A percentile compares a stretch with the other conserved stretches of the same genome.
Conservation (phyloP, 2,888 invertebrate genomes). For the Baccha elongata region DNA sequence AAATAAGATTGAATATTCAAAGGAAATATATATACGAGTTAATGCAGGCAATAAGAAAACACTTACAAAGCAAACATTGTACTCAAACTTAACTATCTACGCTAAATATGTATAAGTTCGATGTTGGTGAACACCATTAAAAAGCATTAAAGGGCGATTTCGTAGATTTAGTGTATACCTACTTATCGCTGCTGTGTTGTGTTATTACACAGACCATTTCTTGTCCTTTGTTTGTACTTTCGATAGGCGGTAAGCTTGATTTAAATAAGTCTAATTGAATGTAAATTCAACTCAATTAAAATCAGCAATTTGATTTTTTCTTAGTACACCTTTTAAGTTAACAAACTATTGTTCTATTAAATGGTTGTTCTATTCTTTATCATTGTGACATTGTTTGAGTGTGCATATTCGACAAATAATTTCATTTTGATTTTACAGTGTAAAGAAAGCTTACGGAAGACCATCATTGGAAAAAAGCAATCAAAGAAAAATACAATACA, state of each 20-base stretch:
- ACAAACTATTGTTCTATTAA: too few species aligned
- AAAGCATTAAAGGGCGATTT: conserved; percentile 63
- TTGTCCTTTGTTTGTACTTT: conserved; percentile 4
- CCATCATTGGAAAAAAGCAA: too few species aligned
- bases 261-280: conserved; percentile 56
- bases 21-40: too few species aligned
- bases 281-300: conserved; percentile 58
- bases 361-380: too few species aligned
- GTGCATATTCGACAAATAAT: too few species aligned
- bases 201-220: conserved; percentile 5
- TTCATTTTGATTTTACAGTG: too few species aligned
- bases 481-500: too few species aligned
- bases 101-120: conserved; percentile 52
- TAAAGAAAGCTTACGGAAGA: too few species aligned
- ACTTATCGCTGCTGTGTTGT: background rate
- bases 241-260: conserved; percentile 17
- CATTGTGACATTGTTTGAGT: too few species aligned
- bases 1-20: background rate
- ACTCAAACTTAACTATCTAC: too few species aligned
- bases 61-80: conserved; percentile 47
- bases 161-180: conserved; percentile 57
- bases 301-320: too few species aligned
- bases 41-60: conserved; percentile 33
- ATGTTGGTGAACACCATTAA: conserved; percentile 50
- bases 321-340: too few species aligned